A percentile compares a stretch with the other conserved stretches of the same genome.
Conservation (phyloP, 2,797 vertebrate genomes). For the Morelia viridis region DNA sequence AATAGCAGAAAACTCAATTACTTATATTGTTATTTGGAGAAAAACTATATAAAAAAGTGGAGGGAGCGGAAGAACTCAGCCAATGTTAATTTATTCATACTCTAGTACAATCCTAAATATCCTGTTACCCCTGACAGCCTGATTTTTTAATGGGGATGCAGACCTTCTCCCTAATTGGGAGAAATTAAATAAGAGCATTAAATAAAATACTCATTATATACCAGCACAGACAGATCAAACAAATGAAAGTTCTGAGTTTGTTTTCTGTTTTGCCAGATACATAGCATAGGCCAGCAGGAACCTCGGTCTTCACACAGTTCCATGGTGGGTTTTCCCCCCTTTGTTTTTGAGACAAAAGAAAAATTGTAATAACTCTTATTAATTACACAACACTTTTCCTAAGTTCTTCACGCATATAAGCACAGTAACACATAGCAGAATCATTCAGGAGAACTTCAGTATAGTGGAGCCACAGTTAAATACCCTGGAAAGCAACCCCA, state of each 20-base stretch:
- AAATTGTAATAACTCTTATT: not conserved
- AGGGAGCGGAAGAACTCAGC: not conserved
- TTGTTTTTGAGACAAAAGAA: not conserved
- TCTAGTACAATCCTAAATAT: slow-evolving; percentile 12
- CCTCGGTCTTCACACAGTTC: not conserved
- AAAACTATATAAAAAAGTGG: not conserved
- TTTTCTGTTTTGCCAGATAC: slow-evolving; percentile 32
- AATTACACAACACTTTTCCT: not conserved
- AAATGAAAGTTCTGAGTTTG: not conserved
- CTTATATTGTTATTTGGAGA: not conserved
- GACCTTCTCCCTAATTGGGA: slow-evolving; percentile 47
- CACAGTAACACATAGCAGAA: not conserved
- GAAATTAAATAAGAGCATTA: not conserved
- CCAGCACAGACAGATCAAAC: slow-evolving; percentile 41
- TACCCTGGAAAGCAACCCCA: not conserved
- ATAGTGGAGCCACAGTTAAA: not conserved
- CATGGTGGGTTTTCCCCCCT: not conserved
- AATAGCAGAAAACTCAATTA: slow-evolving; percentile 38
- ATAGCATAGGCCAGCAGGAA: slow-evolving; percentile 29
- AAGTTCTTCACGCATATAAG: not conserved
- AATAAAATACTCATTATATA: slow-evolving; percentile 28
- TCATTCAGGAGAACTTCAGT: not conserved
- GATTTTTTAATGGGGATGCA: slow-evolving; percentile 34
- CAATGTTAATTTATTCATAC: slow-evolving; percentile 46
- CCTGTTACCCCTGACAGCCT: slow-evolving; percentile 6